These are phyloP conservation scores for Okamejei kenojei DNA, from an alignment of 2,797 vertebrate species.

Conservation along the genomic window DNA sequence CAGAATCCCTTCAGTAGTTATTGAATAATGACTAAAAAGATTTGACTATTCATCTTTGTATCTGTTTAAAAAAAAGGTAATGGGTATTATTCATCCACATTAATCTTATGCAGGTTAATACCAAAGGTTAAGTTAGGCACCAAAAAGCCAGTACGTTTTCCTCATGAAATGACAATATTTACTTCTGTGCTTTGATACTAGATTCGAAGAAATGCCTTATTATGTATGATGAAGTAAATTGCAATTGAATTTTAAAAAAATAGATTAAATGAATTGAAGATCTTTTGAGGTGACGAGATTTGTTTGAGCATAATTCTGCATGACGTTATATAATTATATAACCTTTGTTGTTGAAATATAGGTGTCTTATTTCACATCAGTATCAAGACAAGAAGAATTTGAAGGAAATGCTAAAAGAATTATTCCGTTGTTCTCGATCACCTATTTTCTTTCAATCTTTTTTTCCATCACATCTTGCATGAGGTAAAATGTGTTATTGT, in stretches of 20 bases:
- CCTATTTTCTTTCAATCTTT: conserved; percentile 63
- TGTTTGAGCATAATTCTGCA: not conserved
- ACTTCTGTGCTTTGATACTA: no score
- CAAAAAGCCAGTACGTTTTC: no score
- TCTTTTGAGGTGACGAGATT: not conserved
- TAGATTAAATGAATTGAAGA: not conserved
- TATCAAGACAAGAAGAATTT: conserved; percentile 73
- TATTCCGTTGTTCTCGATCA: conserved; percentile 63
- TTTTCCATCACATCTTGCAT: conserved; percentile 67
- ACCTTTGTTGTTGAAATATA: conserved; percentile 42
- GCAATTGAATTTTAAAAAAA: not conserved
- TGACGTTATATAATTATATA: not conserved
- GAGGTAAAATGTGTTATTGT: conserved; percentile 57
- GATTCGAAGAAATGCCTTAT: not conserved
- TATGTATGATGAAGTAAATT: not conserved
- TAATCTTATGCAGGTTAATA: not conserved
- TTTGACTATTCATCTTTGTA: not conserved
- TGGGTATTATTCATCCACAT: not conserved
- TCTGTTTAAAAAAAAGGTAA: not conserved
- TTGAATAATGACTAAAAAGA: not conserved
- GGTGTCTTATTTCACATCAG: conserved; percentile 68
- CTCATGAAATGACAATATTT: no score
- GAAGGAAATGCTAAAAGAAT: conserved; percentile 58
- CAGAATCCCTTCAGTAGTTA: not conserved
- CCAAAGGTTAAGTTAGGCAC: no score